Evolutionary conservation across 2,113 vertebrate genomes (phyloP), one percentile per base, ranked within the genome.

Genomic region (Alces alces): DNA sequence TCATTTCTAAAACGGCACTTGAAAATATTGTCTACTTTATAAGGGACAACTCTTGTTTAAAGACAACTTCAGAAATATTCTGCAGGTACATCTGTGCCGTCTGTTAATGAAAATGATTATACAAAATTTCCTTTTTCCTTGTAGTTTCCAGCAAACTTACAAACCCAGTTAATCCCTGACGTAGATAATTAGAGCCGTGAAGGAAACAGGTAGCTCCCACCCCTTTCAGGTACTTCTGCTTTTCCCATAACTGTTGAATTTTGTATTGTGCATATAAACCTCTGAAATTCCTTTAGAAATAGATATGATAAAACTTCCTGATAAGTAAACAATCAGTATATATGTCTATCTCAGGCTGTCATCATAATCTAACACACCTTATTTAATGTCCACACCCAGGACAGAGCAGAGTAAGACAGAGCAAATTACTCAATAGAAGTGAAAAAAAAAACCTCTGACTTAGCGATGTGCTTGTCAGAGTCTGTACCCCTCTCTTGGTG

Each of bases 1-100:
- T 83, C 58, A 91, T 95, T 94, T 89, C 85, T 30, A 90, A 96
- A 97, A 94, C 21, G 36, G 21, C 27, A 87, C 84, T 87, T 80
- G 43, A 83, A 94, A 94, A 92, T 80, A 87, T 14, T 84, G 19
- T 78, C 60, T 87, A 80, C 87, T 82, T 15, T 23, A 3, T 57
- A 45, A 39, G 84, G 85, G 60, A 86, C 27, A 36, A 66, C 33
- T 88, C 25, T 55, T 92, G 36, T 73, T 70, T 36, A 84, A 92
- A 87, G 47, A 73, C 57, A 57, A 27, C 19, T 94, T 82, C 27
- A 84, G 80, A 85, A 93, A 97, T 66, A 23, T 7, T 55, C 36
- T 70, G 23, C 54, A 89, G 39, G 83, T n/a, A 79, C 94, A 85
- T 30, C 16, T 57, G 17, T 91, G 39, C 12, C 4, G 50, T 92